phyloP scores from a whole-genome alignment of 2,888 invertebrate genomes.

The Cheilosia vernalis region DNA sequence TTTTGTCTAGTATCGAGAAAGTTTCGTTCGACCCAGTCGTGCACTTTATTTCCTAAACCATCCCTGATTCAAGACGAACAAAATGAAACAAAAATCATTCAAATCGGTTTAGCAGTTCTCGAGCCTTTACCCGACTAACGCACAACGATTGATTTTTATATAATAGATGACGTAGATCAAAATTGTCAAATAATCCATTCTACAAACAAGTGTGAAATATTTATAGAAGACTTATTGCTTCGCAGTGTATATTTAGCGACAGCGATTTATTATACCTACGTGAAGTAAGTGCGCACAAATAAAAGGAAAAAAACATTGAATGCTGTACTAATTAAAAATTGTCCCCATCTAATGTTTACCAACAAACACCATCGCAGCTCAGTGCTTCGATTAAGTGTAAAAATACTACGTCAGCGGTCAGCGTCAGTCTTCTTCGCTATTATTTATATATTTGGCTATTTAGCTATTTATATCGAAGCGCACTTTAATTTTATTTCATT shows the following conservation, averaged over 20 bases:
- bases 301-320: not conserved
- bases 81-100: too few species aligned
- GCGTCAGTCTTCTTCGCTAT: constrained; percentile 17
- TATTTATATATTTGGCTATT: constrained; percentile 2
- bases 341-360: constrained; percentile 29
- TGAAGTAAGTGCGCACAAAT: constrained; percentile 1
- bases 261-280: not conserved
- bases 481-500: constrained; percentile 8
- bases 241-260: constrained; percentile 6
- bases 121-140: too few species aligned
- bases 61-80: too few species aligned
- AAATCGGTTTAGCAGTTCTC: too few species aligned
- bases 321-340: not conserved
- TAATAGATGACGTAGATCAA: constrained; percentile 13
- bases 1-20: too few species aligned
- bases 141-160: too few species aligned
- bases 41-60: too few species aligned
- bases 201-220: not conserved
- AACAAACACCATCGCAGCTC: constrained; percentile 13
- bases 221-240: constrained; percentile 38
- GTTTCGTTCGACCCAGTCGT: too few species aligned
- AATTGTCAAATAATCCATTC: constrained; percentile 1
- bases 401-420: not conserved
- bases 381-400: not conserved
- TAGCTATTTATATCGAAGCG: constrained; percentile 35